These are phyloP conservation scores for Apodemus agrarius DNA, from an alignment of 2,797 vertebrate species.

Conservation along the genomic window DNA sequence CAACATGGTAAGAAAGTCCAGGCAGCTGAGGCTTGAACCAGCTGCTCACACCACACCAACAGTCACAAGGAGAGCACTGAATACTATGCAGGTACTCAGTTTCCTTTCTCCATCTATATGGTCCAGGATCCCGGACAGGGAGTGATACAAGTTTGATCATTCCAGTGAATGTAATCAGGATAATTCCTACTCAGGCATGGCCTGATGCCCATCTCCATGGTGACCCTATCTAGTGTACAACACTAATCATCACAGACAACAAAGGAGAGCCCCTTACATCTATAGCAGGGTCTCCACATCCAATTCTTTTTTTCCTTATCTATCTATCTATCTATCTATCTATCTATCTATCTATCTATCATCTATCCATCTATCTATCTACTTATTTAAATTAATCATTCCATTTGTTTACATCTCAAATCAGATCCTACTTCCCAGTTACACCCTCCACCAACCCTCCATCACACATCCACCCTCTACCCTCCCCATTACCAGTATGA, in stretches of 20 bases:
- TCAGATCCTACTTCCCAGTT: too few relatives aligned
- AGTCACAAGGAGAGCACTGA: background rate
- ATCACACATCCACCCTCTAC: too few relatives aligned
- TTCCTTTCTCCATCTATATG: background rate
- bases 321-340: too few relatives aligned
- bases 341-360: too few relatives aligned
- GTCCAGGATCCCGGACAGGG: background rate
- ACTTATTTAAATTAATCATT: too few relatives aligned
- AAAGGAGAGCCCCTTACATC: background rate
- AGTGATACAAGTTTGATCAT: too few relatives aligned
- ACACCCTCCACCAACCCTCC: too few relatives aligned
- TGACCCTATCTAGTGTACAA: background rate
- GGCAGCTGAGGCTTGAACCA: background rate
- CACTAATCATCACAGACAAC: background rate
- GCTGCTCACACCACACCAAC: background rate
- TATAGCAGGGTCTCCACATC: background rate
- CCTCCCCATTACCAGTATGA: too few relatives aligned
- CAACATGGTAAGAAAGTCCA: background rate
- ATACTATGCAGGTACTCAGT: background rate
- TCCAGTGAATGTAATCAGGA: background rate
- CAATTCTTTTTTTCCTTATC: too few relatives aligned
- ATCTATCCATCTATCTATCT: too few relatives aligned
- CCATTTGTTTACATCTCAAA: too few relatives aligned
- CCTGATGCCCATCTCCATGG: background rate
- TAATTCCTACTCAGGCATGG: background rate